These are phyloP conservation scores for Cerceris rybyensis DNA, from an alignment of 2,888 invertebrate species.

Conservation along the genomic window DNA sequence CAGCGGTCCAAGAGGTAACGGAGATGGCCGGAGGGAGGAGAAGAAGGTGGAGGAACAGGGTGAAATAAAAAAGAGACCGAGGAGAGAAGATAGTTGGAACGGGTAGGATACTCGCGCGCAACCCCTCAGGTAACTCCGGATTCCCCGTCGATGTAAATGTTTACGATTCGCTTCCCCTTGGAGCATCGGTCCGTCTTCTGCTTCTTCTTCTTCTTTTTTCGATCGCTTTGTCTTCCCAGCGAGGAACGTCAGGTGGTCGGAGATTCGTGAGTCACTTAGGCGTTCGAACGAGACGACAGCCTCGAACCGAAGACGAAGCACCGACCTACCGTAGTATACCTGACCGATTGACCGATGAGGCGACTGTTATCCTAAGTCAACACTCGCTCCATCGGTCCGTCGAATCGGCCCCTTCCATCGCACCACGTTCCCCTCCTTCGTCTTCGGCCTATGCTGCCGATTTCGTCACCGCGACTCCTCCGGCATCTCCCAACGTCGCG, in stretches of 20 bases:
- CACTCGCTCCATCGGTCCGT: constrained; percentile 80
- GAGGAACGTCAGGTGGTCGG: constrained; percentile 65
- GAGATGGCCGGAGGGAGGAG: too few relatives aligned
- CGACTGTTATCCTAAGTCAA: constrained; percentile 82
- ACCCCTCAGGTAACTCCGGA: neutral
- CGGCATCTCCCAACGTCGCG: neutral
- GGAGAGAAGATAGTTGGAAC: neutral
- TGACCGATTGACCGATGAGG: constrained; percentile 82
- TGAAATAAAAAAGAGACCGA: too few relatives aligned
- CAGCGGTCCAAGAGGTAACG: too few relatives aligned
- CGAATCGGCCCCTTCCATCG: constrained; percentile 66
- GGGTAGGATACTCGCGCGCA: constrained; percentile 8
- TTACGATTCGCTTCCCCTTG: constrained; percentile 30
- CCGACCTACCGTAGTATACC: constrained; percentile 76
- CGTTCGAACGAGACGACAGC: constrained; percentile 70
- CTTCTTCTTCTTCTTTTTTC: constrained; percentile 11
- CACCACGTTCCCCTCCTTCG: constrained; percentile 42
- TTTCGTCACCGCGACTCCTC: constrained; percentile 36
- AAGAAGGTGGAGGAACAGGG: too few relatives aligned
- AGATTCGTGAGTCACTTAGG: constrained; percentile 77
- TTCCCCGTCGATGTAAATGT: constrained; percentile 47
- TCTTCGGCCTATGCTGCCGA: constrained; percentile 13
- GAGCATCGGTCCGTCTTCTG: constrained; percentile 3
- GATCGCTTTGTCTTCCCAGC: constrained; percentile 54
- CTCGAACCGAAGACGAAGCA: constrained; percentile 76